A percentile compares a stretch with the other conserved stretches of the same genome.
Conservation (phyloP, 1,140 invertebrate genomes). For the Solen grandis region DNA sequence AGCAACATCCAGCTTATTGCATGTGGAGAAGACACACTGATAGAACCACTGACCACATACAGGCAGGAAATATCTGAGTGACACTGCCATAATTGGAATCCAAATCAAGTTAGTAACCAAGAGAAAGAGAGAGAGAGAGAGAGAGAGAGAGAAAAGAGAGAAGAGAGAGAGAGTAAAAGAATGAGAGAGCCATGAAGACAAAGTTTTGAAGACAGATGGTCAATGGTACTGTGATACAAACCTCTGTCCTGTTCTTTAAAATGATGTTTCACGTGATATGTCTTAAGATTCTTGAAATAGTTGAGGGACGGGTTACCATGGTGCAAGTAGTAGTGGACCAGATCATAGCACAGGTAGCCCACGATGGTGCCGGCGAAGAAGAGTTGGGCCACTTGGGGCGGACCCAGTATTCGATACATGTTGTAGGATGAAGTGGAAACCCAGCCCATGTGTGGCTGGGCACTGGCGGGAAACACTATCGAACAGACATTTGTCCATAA, state of each 20-base stretch:
- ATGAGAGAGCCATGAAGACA: background rate
- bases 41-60: too few relatives aligned
- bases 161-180: background rate
- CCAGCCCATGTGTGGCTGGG: too few relatives aligned
- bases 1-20: too few relatives aligned
- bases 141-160: background rate
- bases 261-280: slow-evolving; percentile 75
- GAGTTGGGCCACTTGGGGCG: too few relatives aligned
- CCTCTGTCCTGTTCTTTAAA: slow-evolving; percentile 73
- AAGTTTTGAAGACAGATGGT: background rate
- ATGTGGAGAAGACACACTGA: too few relatives aligned
- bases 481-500: background rate
- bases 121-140: too few relatives aligned
- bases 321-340: slow-evolving; percentile 81
- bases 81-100: too few relatives aligned
- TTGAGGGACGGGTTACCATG: slow-evolving; percentile 65
- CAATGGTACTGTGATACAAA: slow-evolving; percentile 55
- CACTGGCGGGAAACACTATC: too few relatives aligned
- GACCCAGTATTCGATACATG: too few relatives aligned
- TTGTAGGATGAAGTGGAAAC: too few relatives aligned
- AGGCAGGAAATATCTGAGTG: too few relatives aligned
- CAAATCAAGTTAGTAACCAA: too few relatives aligned
- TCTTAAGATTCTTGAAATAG: slow-evolving; percentile 74
- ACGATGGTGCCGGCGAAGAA: slow-evolving; percentile 74
- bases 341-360: slow-evolving; percentile 74